Conservation (phyloP, 1,140 invertebrate genomes). For the Lerema accius region DNA sequence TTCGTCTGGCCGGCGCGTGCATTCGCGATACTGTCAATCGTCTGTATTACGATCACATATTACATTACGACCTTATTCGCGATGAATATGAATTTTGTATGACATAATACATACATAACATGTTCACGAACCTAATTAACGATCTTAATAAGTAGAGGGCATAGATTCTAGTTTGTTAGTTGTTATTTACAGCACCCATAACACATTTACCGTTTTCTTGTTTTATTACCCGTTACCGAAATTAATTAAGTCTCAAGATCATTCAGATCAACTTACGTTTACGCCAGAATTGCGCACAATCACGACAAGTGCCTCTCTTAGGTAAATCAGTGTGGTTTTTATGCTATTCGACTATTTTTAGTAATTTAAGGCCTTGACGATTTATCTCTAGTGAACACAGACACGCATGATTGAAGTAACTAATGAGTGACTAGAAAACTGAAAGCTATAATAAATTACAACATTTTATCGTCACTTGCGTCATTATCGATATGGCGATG, state of each 20-base stretch:
- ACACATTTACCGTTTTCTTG: neutral
- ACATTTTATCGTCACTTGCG: conserved; percentile 34
- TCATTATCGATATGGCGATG: conserved; percentile 43
- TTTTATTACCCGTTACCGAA: neutral
- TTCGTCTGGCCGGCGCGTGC: conserved; percentile 2
- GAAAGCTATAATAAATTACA: conserved; percentile 47
- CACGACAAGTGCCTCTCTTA: neutral
- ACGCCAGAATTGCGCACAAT: neutral
- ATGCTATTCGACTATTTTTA: neutral
- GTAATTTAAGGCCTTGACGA: conserved; percentile 17
- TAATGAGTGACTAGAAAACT: conserved; percentile 60
- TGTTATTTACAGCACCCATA: too few species aligned
- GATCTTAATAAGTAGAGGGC: too few species aligned
- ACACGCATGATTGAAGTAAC: conserved; percentile 51
- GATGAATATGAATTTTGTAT: conserved; percentile 27
- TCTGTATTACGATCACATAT: conserved; percentile 24
- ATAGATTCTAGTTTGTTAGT: too few species aligned
- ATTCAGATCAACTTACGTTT: neutral
- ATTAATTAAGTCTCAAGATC: neutral
- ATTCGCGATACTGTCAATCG: conserved; percentile 17
- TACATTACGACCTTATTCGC: conserved; percentile 1
- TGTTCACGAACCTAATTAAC: neutral
- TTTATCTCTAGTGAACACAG: conserved; percentile 24
- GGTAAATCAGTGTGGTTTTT: neutral
- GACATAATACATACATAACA: conserved; percentile 19